Conservation (phyloP, 1,140 invertebrate species). For the Drosophila guanche region DNA sequence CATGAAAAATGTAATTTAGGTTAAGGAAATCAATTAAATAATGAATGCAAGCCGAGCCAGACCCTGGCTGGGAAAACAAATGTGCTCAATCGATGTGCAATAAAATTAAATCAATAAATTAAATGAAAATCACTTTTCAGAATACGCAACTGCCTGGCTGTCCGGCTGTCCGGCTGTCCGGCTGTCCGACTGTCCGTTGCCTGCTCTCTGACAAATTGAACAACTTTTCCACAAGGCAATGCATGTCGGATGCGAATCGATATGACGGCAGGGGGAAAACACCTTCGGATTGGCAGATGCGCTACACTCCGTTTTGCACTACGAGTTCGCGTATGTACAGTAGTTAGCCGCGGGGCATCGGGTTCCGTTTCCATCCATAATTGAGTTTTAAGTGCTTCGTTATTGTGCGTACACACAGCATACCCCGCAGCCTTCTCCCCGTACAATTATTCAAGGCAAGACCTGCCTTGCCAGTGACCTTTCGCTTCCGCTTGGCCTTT, state of each 20-base stretch:
- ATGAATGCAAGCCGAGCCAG: constrained; percentile 9
- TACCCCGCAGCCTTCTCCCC: not conserved
- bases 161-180: constrained; percentile 1
- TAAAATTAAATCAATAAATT: constrained; percentile 58
- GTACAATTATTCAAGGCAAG: constrained; percentile 61
- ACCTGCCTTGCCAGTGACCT: constrained; percentile 63
- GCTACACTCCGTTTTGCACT: constrained; percentile 24
- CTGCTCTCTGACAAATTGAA: constrained; percentile 47
- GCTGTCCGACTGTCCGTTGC: constrained; percentile 2
- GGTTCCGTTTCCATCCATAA: constrained; percentile 52
- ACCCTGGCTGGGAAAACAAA: not conserved
- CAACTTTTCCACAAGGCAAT: constrained; percentile 33
- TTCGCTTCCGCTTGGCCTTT: constrained; percentile 59
- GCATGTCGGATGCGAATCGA: constrained; percentile 23
- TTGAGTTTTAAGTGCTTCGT: constrained; percentile 61
- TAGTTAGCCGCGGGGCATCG: not conserved
- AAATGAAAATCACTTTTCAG: constrained; percentile 30
- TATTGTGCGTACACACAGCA: constrained; percentile 53
- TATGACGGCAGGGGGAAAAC: not conserved
- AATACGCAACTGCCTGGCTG: not conserved
- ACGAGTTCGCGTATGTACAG: too few relatives aligned
- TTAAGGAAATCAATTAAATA: constrained; percentile 30
- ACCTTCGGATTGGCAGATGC: constrained; percentile 68
- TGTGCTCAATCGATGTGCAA: constrained; percentile 55
- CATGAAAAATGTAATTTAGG: constrained; percentile 39